Conservation (phyloP, 2,888 invertebrate genomes). For the Sepioteuthis lessoniana region DNA sequence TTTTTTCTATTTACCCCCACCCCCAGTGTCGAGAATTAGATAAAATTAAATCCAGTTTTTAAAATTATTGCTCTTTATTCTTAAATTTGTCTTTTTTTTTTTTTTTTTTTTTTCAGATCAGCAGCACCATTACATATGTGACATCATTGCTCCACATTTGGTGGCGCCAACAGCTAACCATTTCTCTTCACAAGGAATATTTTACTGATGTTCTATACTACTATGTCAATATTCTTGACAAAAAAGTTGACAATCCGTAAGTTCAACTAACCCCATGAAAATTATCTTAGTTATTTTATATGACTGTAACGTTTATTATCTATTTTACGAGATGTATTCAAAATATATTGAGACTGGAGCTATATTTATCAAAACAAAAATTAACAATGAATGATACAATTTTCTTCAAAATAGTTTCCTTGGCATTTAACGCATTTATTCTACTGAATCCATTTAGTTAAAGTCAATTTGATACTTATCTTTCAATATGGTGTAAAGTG, state of each 20-base stretch:
- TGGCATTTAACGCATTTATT: no score
- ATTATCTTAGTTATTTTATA: no score
- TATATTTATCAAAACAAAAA: no score
- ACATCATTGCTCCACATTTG: conserved; percentile 76
- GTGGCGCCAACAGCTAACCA: conserved; percentile 76
- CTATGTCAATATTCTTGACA: conserved; percentile 75
- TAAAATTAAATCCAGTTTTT: not conserved
- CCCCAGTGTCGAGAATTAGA: not conserved
- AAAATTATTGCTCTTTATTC: not conserved
- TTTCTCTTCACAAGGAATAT: conserved; percentile 77
- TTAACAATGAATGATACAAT: no score
- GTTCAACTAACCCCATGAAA: conserved; percentile 56
- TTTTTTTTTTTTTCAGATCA: conserved; percentile 71
- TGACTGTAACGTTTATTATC: no score
- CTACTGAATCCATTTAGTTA: no score
- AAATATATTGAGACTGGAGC: no score
- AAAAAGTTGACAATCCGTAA: conserved; percentile 78
- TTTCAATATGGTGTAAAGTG: no score
- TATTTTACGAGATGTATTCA: no score
- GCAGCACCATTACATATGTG: conserved; percentile 75
- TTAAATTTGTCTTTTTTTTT: conserved; percentile 50
- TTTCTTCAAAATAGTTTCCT: no score
- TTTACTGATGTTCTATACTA: conserved; percentile 77
- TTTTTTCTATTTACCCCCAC: no score
- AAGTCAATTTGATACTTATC: no score